Base-by-base conservation (phyloP, 1,140 invertebrate species). In the Gyrodactylus salaris region DNA sequence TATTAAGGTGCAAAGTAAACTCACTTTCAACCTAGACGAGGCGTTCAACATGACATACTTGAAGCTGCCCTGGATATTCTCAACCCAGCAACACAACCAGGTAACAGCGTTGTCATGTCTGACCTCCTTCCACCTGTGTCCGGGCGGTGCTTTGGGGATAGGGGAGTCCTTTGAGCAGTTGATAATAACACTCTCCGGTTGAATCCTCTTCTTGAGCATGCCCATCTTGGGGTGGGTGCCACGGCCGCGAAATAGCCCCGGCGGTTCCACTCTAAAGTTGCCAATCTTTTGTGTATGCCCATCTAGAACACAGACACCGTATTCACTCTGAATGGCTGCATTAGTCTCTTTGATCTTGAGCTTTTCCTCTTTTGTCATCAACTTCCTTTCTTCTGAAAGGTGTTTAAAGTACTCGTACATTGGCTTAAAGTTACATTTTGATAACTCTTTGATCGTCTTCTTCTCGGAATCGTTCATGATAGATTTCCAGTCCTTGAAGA, bases 21-120 rank as follows among this genome's bases (percentile, higher is more conserved):
- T n/a, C n/a, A n/a, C n/a, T 77, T 99, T 99, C 20, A 99, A 82
- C 81, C 95, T 92, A n/a, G 92, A 97, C 73, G 91, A 91, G 26
- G 95, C 91, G 85, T 98, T 99, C 77, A 99, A 84, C 95, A 99
- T 99, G 26, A 99, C 87, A 82, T 99, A 99, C 82, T 99, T 99
- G 0, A 88, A 90, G 80, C 91, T 88, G 0, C 89, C 89, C 82
- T 85, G 81, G 70, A 99, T 89, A 83, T 98, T 99, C 82, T 99
- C 95, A 20, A 86, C 92, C 95, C 95, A 99, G 54, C 89, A 93
- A 19, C 89, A 91, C 68, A 99, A 81, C 95, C 95, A 99, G 7
- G 93, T 95, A 0, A 86, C 93, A 20, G 85, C 87, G 76, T 91
- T 88, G 81, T 99, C 94, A 81, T 96, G 89, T 70, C 89, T 84